Base-by-base conservation (phyloP, 2,797 vertebrate species). In the Spinus olivaceus region DNA sequence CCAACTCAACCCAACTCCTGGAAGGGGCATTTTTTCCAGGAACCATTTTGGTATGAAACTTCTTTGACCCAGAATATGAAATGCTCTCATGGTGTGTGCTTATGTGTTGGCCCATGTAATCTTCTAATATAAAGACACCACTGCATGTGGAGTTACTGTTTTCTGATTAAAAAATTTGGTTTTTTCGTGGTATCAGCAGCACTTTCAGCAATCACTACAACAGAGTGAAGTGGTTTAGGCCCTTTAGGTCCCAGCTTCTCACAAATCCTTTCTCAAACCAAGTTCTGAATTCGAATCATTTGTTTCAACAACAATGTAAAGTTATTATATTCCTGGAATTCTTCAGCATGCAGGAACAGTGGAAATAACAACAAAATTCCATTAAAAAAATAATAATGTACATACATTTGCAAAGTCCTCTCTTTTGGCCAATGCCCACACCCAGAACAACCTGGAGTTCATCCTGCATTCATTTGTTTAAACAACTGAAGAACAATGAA, bases 401-500 rank as follows among this genome's bases (percentile, higher is more conserved):
- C 12, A 44, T 57, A 61, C 11, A 47, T 78, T 84, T 37, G 24
- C 41, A 81, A 57, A 49, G 41, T 54, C 24, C 30, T 35, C 37
- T 15, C 5, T 28, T 50, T 76, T 47, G 59, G 77, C 47, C 84
- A 67, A 3, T 47, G 41, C 49, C 86, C 71, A 60, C 80, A 41
- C 81, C 87, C 83, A 79, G 24, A 25, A n/a, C 71, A 94, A 89
- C 61, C 67, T 81, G 81, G 81, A 92, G 70, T 76, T 94, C 82
- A 60, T 79, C 87, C 76, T 74, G 28, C 50, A 66, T 67, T 59
- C 53, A 28, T 67, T 92, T 90, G 35, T 81, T 95, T 73, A 87
- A 93, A 63, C 19, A 88, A 3, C 46, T 28, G 8, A 83, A 69
- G 88, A 94, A 94, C 88, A 94, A 95, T 81, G 47, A 76, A 91